Evolutionary conservation across 2,113 vertebrate species (phyloP).

Genomic region (Entomyzon cyanotis): DNA sequence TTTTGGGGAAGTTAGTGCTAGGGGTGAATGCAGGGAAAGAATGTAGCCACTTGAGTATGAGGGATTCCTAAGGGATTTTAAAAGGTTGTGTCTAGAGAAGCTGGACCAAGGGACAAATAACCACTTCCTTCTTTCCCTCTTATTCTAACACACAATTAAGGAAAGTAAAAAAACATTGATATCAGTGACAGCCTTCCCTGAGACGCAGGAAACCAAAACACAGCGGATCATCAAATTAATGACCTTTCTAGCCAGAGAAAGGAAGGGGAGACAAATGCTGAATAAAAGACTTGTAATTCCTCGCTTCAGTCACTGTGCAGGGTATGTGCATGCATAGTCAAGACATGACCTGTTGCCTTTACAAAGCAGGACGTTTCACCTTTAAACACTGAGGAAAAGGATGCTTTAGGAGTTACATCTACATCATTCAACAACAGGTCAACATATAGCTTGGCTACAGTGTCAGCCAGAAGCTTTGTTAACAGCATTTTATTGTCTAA

Average conservation of each 20-base stretch:
- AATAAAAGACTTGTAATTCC: neutral
- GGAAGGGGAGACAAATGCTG: neutral
- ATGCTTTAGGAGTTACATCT: neutral
- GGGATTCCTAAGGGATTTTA: neutral
- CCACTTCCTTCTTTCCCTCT: neutral
- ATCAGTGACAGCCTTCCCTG: neutral
- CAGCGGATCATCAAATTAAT: neutral
- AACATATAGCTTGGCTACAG: neutral
- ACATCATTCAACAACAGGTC: neutral
- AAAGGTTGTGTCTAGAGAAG: neutral
- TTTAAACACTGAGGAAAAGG: neutral
- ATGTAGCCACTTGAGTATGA: neutral
- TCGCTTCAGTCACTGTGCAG: neutral
- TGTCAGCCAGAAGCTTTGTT: neutral
- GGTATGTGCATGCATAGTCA: neutral
- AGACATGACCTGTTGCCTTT: neutral
- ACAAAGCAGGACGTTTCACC: neutral
- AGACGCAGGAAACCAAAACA: neutral
- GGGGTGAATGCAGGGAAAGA: neutral
- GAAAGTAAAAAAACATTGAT: neutral
- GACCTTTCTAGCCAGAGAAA: neutral
- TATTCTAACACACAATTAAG: neutral
- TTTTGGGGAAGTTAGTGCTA: neutral
- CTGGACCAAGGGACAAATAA: neutral
- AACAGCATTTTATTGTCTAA: neutral